Evolutionary conservation across 2,113 vertebrate genomes (phyloP).

Genomic region (Sinosuthora webbiana): DNA sequence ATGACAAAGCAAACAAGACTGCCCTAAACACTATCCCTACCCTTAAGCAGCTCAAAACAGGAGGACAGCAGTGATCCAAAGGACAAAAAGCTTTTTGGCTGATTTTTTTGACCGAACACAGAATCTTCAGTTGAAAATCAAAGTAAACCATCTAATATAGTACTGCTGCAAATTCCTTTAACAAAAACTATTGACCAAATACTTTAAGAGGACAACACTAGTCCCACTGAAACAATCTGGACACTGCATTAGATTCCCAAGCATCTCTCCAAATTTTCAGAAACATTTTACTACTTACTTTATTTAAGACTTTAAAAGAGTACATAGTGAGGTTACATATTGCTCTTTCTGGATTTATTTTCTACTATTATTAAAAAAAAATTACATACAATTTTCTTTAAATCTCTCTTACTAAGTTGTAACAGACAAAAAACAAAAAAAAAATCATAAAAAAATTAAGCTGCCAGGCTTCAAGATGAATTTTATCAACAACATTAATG

Average conservation of each 20-base stretch:
- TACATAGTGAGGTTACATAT: background rate
- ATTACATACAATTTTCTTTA: background rate
- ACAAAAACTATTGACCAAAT: background rate
- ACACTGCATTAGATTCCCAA: background rate
- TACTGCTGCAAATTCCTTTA: background rate
- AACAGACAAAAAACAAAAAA: background rate
- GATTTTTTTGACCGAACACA: fast-evolving
- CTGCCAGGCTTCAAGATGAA: background rate
- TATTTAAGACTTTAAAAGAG: background rate
- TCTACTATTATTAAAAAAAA: background rate
- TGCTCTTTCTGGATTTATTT: background rate
- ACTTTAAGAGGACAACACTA: background rate
- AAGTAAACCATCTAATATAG: background rate
- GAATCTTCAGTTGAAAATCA: background rate
- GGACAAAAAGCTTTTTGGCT: background rate
- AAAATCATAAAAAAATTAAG: background rate
- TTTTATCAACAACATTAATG: background rate
- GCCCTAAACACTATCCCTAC: background rate
- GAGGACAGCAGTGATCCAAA: background rate
- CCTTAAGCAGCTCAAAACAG: background rate
- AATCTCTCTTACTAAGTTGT: background rate
- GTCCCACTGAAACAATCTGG: background rate
- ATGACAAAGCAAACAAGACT: background rate
- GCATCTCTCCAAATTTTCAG: background rate
- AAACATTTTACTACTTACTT: background rate